Evolutionary conservation across 2,113 vertebrate species (phyloP).

Genomic region (Dipodomys stephensi): DNA sequence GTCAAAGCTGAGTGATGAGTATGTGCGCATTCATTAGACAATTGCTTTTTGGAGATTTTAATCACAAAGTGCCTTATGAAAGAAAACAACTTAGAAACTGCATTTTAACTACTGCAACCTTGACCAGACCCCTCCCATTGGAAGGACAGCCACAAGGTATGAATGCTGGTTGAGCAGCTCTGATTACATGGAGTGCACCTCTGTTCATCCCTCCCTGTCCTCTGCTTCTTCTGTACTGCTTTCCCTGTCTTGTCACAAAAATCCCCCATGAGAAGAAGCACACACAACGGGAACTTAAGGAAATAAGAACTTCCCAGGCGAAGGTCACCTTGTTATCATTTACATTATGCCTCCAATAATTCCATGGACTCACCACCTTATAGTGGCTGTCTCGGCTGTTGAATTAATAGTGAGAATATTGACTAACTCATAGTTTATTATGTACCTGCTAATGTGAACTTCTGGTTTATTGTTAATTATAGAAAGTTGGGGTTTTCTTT

Average conservation of each 20-base stretch:
- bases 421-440: conserved; percentile 18
- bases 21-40: background rate
- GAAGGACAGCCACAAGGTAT: background rate
- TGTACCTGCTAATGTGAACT: conserved; percentile 38
- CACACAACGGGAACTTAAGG: background rate
- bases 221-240: background rate
- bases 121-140: too few species aligned
- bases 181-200: background rate
- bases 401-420: conserved; percentile 48
- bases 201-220: background rate
- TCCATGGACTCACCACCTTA: background rate
- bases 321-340: conserved; percentile 28
- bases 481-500: background rate
- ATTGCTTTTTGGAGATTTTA: background rate
- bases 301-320: background rate
- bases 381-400: background rate
- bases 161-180: background rate
- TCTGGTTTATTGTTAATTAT: conserved; percentile 35
- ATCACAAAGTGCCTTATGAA: background rate
- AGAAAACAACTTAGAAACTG: background rate
- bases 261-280: background rate
- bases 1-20: background rate
- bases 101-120: background rate
- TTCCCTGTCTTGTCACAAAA: fast-evolving
- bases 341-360: background rate